These are phyloP conservation scores for Cephus spinipes DNA, from an alignment of 2,888 invertebrate genomes.

Conservation along the genomic window DNA sequence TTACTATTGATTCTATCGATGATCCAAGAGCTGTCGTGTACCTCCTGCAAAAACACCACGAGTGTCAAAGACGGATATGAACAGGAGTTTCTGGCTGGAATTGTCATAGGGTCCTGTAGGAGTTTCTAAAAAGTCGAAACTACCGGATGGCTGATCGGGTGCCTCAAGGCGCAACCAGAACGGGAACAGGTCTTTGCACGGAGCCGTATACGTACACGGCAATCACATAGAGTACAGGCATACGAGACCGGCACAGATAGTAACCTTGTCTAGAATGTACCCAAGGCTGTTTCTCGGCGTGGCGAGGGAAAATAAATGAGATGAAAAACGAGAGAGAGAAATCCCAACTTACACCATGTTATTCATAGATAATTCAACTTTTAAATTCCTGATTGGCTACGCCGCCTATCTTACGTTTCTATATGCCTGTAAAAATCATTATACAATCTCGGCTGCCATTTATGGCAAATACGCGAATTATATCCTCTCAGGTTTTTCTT, in stretches of 20 bases:
- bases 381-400: background rate
- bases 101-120: too few species aligned
- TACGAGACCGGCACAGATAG: slow-evolving; percentile 27
- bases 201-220: too few species aligned
- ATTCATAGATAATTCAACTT: background rate
- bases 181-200: slow-evolving; percentile 5
- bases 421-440: background rate
- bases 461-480: background rate
- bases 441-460: background rate
- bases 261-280: slow-evolving; percentile 51
- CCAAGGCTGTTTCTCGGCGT: slow-evolving; percentile 35
- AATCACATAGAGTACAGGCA: too few species aligned
- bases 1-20: too few species aligned
- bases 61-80: too few species aligned
- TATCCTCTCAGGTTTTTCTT: background rate
- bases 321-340: slow-evolving; percentile 3
- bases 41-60: too few species aligned
- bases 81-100: too few species aligned
- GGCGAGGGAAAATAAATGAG: slow-evolving; percentile 19
- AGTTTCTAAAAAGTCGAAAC: too few species aligned
- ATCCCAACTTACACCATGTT: background rate
- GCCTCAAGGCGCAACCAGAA: background rate
- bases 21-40: too few species aligned
- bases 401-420: background rate
- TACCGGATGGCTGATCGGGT: too few species aligned